These are phyloP conservation scores for Alectoris magna DNA, from an alignment of 2,797 vertebrate genomes.

Conservation along the genomic window DNA sequence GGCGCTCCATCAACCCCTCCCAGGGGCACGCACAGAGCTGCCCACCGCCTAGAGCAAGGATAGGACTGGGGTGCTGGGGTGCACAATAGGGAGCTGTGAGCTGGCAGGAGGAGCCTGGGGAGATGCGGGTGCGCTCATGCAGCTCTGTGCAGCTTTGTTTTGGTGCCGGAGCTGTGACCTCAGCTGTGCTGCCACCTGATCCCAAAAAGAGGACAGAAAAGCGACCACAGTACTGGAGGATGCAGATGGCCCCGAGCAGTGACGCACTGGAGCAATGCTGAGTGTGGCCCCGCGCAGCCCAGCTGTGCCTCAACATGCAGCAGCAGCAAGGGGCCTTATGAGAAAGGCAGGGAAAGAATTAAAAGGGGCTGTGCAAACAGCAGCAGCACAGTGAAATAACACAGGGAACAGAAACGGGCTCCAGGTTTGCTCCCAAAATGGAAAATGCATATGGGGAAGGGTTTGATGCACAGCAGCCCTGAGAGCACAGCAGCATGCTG, in stretches of 20 bases:
- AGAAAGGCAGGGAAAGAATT: neutral
- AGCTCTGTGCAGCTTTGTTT: neutral
- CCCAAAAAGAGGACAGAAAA: neutral
- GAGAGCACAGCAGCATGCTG: neutral
- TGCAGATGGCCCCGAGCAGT: conserved; percentile 11
- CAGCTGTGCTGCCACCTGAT: conserved; percentile 1
- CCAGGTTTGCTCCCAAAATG: neutral
- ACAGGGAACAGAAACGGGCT: neutral
- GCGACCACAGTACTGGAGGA: neutral
- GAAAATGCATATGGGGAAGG: neutral
- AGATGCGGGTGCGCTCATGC: neutral
- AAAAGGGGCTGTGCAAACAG: neutral
- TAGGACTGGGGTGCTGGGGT: neutral
- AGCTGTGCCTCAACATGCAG: neutral
- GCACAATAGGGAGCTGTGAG: accelerated
- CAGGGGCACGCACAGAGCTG: neutral
- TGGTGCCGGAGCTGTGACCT: neutral
- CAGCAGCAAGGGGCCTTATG: neutral
- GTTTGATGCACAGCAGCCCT: neutral
- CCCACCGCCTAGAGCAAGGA: neutral
- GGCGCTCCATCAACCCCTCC: neutral
- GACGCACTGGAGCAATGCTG: neutral
- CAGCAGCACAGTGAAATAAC: neutral
- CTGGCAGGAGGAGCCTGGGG: neutral
- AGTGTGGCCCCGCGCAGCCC: neutral